Percentiles rank a stretch among this genome's conserved stretches.
Conservation (phyloP, 2,888 invertebrate genomes). For the Morpho achilles region DNA sequence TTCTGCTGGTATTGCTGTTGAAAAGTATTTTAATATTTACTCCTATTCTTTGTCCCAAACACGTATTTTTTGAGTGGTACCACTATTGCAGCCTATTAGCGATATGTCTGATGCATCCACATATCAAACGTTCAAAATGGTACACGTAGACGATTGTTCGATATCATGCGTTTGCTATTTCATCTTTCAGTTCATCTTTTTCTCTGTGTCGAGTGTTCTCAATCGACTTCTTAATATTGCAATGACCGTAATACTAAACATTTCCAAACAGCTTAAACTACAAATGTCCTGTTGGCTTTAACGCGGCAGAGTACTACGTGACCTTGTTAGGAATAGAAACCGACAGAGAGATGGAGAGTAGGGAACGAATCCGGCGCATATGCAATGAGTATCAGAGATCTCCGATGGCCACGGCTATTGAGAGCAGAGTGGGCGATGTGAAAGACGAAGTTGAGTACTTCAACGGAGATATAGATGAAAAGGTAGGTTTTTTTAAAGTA, state of each 20-base stretch:
- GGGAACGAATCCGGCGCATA: slow-evolving; percentile 67
- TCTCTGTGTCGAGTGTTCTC: no score
- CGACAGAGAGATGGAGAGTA: slow-evolving; percentile 62
- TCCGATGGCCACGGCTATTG: slow-evolving; percentile 55
- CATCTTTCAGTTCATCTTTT: no score
- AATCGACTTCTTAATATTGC: neutral
- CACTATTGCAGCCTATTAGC: no score
- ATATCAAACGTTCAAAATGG: no score
- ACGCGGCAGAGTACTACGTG: slow-evolving; percentile 92
- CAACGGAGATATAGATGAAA: slow-evolving; percentile 52
- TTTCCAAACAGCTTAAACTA: slow-evolving; percentile 75
- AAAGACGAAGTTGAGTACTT: slow-evolving; percentile 67
- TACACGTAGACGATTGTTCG: no score
- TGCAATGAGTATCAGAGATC: slow-evolving; percentile 79
- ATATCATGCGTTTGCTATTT: no score
- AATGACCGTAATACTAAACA: neutral
- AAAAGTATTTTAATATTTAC: no score
- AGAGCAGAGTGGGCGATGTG: slow-evolving; percentile 55
- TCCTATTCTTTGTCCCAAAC: no score
- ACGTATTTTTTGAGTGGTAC: no score
- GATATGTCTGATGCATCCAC: no score
- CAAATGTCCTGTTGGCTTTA: slow-evolving; percentile 86
- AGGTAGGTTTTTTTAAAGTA: slow-evolving; percentile 39
- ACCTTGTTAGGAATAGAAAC: slow-evolving; percentile 71
- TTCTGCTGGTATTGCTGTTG: no score